A percentile compares a stretch with the other conserved stretches of the same genome.
These are phyloP conservation scores for Isaurus tuberculatus DNA, from an alignment of 92 coral and sea anemone species.

Conservation along the genomic window DNA sequence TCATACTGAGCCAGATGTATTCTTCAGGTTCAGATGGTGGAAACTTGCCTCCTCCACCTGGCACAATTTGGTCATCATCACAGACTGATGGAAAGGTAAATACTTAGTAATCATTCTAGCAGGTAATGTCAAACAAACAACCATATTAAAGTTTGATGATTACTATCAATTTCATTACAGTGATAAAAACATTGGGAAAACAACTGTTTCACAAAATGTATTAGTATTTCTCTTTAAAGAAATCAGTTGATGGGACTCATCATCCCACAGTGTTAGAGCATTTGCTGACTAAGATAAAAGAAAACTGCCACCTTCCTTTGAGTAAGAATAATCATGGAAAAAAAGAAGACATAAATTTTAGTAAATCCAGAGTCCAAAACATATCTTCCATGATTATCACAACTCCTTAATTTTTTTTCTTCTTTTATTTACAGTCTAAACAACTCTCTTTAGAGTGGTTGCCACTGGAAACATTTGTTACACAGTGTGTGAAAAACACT, in stretches of 20 bases:
- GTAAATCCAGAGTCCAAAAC: too few species aligned
- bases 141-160: neutral
- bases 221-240: too few species aligned
- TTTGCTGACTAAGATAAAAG: too few species aligned
- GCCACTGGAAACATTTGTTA: neutral
- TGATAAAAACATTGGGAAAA: too few species aligned
- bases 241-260: too few species aligned
- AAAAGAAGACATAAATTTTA: too few species aligned
- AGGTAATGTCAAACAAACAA: neutral
- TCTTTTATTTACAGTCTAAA: neutral
- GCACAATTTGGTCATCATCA: slow-evolving; percentile 39
- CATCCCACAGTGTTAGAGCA: too few species aligned
- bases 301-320: too few species aligned
- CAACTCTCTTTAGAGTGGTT: neutral
- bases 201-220: too few species aligned
- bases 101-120: neutral
- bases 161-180: neutral
- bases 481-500: too few species aligned
- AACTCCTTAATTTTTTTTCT: neutral
- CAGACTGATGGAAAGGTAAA: slow-evolving; percentile 35
- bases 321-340: too few species aligned
- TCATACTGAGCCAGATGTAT: slow-evolving; percentile 42
- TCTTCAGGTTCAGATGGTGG: slow-evolving; percentile 18
- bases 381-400: too few species aligned
- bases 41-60: slow-evolving; percentile 30